A percentile compares a stretch with the other conserved stretches of the same genome.
Conservation (phyloP, 2,797 vertebrate species). For the Nasua narica region DNA sequence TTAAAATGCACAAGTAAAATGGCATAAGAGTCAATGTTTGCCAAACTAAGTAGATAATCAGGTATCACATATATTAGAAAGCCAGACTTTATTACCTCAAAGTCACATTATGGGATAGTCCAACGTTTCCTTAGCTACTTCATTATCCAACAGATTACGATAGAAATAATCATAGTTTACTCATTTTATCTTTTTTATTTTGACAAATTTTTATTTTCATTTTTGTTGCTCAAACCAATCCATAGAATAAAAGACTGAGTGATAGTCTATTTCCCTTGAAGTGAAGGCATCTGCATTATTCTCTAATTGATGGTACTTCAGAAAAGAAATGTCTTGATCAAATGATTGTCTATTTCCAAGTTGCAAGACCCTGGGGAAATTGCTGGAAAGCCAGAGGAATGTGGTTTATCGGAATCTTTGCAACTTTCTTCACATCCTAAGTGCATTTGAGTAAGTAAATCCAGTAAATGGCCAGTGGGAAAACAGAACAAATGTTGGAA, state of each 20-base stretch:
- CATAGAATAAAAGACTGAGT: background rate
- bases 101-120: background rate
- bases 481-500: background rate
- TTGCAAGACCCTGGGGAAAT: background rate
- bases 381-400: background rate
- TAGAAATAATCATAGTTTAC: background rate
- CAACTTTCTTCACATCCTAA: background rate
- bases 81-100: background rate
- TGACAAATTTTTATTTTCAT: background rate
- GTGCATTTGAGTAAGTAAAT: background rate
- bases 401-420: background rate
- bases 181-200: background rate
- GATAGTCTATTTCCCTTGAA: background rate
- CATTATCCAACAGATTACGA: background rate
- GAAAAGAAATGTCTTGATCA: background rate
- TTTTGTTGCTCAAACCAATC: background rate
- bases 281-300: background rate
- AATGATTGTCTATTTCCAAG: background rate
- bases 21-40: background rate
- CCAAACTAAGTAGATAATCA: background rate
- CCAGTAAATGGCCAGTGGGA: background rate
- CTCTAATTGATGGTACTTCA: background rate
- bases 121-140: background rate
- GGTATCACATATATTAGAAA: background rate
- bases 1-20: background rate